These are phyloP conservation scores for Caretta caretta DNA, from an alignment of 2,113 vertebrate species.

Conservation along the genomic window DNA sequence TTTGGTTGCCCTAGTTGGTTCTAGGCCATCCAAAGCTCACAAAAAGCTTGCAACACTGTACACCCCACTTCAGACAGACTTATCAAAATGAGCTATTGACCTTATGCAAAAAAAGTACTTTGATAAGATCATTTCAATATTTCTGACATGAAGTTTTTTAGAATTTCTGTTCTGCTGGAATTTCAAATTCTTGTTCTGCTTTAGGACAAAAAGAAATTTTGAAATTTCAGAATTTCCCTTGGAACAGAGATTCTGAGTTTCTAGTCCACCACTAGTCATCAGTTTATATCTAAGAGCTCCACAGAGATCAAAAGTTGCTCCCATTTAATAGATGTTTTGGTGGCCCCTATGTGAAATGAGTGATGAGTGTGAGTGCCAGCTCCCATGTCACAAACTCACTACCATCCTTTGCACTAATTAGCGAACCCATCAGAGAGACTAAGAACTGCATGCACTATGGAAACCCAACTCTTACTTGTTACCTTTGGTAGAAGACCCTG, in stretches of 20 bases:
- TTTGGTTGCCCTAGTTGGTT: background rate
- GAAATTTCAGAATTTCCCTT: background rate
- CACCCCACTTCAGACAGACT: background rate
- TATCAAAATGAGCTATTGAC: background rate
- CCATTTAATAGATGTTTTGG: background rate
- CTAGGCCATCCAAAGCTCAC: background rate
- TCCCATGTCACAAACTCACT: background rate
- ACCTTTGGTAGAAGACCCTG: background rate
- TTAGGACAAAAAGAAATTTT: background rate
- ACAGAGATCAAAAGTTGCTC: background rate
- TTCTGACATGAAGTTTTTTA: background rate
- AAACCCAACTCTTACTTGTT: background rate
- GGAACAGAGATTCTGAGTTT: background rate
- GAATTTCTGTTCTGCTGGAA: background rate
- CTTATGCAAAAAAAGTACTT: background rate
- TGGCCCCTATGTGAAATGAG: background rate
- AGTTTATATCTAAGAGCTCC: background rate
- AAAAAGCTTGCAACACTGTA: background rate
- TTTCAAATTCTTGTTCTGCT: background rate
- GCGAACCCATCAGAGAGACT: background rate
- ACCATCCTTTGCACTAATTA: background rate
- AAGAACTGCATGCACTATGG: background rate
- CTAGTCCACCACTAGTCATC: background rate
- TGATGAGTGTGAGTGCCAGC: background rate
- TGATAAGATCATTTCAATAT: background rate